phyloP scores from a whole-genome alignment of 2,113 vertebrate genomes.

The Clupea harengus region DNA sequence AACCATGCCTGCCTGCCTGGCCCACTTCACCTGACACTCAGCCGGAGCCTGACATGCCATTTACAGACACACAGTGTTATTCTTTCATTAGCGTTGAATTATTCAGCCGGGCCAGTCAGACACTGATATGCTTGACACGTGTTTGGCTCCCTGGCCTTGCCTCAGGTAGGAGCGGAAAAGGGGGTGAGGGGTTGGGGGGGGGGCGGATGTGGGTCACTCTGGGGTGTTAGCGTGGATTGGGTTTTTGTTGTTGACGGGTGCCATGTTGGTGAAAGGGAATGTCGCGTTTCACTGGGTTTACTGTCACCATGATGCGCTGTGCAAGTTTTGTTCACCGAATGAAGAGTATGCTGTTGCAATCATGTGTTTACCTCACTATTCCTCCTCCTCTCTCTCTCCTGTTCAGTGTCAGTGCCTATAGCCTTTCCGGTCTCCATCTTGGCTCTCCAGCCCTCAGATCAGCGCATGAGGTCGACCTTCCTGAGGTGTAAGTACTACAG shows the following conservation, averaged over 20 bases:
- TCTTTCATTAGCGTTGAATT: slow-evolving; percentile 37
- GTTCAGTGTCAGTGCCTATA: slow-evolving; percentile 33
- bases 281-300: too few relatives aligned
- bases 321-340: neutral
- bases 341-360: neutral
- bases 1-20: slow-evolving; percentile 27
- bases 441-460: slow-evolving; percentile 60
- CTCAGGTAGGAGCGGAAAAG: neutral
- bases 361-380: neutral
- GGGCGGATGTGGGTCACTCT: neutral
- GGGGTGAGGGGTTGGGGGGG: too few relatives aligned
- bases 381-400: slow-evolving; percentile 16
- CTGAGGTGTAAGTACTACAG: slow-evolving; percentile 62
- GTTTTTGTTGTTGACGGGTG: too few relatives aligned
- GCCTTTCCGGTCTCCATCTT: slow-evolving; percentile 59
- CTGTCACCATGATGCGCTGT: neutral
- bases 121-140: slow-evolving; percentile 14
- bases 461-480: slow-evolving; percentile 63
- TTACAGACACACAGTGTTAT: slow-evolving; percentile 35
- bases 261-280: too few relatives aligned
- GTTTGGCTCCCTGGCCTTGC: neutral
- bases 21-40: slow-evolving; percentile 36
- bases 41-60: slow-evolving; percentile 44
- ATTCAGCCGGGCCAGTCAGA: slow-evolving; percentile 33
- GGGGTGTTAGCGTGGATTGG: neutral